Conservation (phyloP, 2,888 invertebrate genomes). For the Eilema griseolum region DNA sequence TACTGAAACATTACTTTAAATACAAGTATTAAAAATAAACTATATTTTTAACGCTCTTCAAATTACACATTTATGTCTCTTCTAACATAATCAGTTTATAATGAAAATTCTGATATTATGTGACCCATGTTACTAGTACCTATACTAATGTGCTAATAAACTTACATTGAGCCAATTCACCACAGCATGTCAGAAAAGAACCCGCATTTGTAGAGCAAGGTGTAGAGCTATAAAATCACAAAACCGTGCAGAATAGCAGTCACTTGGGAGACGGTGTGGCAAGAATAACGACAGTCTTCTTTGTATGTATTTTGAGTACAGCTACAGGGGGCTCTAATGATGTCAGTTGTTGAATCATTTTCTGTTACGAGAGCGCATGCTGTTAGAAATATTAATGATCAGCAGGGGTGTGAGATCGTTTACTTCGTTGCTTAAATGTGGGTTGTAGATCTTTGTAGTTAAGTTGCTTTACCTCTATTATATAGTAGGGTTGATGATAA, state of each 20-base stretch:
- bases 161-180: background rate
- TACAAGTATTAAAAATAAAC: no score
- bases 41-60: no score
- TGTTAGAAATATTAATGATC: slow-evolving; percentile 11
- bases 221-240: slow-evolving; percentile 36
- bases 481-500: no score
- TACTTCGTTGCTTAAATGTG: background rate
- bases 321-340: slow-evolving; percentile 19
- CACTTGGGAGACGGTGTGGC: slow-evolving; percentile 54
- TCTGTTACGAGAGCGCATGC: slow-evolving; percentile 14
- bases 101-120: background rate
- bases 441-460: background rate
- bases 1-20: no score
- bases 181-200: slow-evolving; percentile 22
- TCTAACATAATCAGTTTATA: no score
- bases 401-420: background rate
- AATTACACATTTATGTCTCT: no score
- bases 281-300: slow-evolving; percentile 52
- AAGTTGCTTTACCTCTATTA: no score
- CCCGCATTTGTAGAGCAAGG: slow-evolving; percentile 22
- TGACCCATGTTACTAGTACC: background rate
- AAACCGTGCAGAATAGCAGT: slow-evolving; percentile 52
- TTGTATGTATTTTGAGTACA: slow-evolving; percentile 26
- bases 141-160: background rate
- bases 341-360: slow-evolving; percentile 19